A percentile compares a stretch with the other conserved stretches of the same genome.
Conservation (phyloP, 2,797 vertebrate species). For the Ctenopoma multispine region DNA sequence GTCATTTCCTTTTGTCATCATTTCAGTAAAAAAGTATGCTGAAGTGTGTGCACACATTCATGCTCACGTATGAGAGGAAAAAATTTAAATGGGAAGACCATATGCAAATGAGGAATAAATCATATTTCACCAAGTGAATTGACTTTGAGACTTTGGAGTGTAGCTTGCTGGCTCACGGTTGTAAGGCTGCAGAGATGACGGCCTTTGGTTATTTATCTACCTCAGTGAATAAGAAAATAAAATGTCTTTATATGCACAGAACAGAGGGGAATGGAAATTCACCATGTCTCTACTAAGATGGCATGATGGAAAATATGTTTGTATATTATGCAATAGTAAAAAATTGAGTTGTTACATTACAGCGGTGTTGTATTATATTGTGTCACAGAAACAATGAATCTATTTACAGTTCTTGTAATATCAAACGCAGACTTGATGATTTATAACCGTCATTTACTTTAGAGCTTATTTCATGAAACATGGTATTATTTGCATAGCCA, state of each 20-base stretch:
- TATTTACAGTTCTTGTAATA: neutral
- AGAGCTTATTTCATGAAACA: conserved; percentile 9
- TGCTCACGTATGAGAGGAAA: conserved; percentile 6
- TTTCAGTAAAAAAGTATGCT: conserved; percentile 21
- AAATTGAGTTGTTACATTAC: neutral
- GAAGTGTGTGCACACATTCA: neutral
- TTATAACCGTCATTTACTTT: conserved; percentile 11
- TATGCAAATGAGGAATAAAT: neutral
- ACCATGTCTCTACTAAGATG: neutral
- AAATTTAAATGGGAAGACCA: neutral
- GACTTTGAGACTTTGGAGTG: neutral
- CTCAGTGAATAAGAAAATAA: neutral
- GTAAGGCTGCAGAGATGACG: conserved; percentile 3
- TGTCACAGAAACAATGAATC: neutral
- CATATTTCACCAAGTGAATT: conserved; percentile 16
- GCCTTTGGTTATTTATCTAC: neutral
- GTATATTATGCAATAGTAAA: neutral
- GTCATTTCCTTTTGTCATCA: conserved; percentile 56
- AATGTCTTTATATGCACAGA: neutral
- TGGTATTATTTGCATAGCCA: neutral
- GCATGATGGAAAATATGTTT: neutral
- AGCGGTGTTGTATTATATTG: neutral
- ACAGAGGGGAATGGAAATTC: neutral
- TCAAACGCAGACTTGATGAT: neutral
- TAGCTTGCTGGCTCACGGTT: neutral